Conservation (phyloP, 1,140 invertebrate species). For the Aradophagus sp. region DNA sequence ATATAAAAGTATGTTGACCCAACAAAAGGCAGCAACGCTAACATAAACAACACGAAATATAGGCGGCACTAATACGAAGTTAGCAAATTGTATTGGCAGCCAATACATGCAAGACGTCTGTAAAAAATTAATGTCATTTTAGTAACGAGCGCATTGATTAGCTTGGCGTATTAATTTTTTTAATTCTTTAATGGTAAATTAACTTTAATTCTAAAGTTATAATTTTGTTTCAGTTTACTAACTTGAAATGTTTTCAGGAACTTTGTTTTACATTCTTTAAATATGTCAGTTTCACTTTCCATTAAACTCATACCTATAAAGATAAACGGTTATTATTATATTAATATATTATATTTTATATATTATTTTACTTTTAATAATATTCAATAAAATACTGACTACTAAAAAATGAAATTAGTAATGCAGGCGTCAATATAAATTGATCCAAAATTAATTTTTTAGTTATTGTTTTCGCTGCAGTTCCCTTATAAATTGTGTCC, state of each 20-base stretch:
- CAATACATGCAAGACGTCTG: constrained; percentile 83
- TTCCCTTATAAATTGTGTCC: constrained; percentile 82
- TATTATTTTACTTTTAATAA: not conserved
- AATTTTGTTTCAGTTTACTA: constrained; percentile 40
- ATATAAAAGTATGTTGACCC: constrained; percentile 86
- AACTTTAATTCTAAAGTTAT: no score
- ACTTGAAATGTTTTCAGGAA: constrained; percentile 82
- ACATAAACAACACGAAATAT: constrained; percentile 82
- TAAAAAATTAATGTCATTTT: constrained; percentile 5
- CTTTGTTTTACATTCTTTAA: constrained; percentile 83
- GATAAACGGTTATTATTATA: not conserved
- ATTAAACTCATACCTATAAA: constrained; percentile 81
- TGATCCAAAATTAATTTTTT: constrained; percentile 86
- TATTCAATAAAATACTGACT: constrained; percentile 73
- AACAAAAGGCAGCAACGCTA: constrained; percentile 81
- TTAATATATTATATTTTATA: not conserved
- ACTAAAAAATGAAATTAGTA: constrained; percentile 82
- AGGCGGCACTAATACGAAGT: constrained; percentile 82
- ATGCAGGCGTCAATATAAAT: constrained; percentile 82
- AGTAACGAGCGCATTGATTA: no score
- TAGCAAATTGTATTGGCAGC: constrained; percentile 84
- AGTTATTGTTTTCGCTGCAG: constrained; percentile 77
- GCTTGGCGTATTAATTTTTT: no score
- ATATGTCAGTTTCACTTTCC: constrained; percentile 80
- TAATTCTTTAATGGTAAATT: no score